These are phyloP conservation scores for Eugnorisma glareosa DNA, from an alignment of 2,888 invertebrate species.

Conservation along the genomic window DNA sequence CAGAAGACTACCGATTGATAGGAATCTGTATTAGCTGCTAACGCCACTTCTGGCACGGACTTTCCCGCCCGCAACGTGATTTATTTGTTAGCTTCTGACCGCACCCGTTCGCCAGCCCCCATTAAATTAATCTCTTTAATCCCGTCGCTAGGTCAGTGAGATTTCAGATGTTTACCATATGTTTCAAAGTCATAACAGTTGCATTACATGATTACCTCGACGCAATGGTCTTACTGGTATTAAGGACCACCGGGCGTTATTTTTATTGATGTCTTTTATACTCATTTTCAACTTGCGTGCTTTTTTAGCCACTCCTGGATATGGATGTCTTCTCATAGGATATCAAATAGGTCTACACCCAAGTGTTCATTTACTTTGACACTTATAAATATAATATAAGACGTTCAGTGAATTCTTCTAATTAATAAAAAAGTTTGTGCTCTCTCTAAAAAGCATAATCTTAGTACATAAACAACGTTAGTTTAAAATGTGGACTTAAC, in stretches of 20 bases:
- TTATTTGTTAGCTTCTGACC: constrained; percentile 71
- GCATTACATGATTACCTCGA: constrained; percentile 1
- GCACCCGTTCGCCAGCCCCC: constrained; percentile 68
- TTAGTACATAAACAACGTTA: not conserved
- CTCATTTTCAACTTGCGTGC: not conserved
- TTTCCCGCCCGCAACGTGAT: constrained; percentile 61
- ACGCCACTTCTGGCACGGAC: constrained; percentile 17
- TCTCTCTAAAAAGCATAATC: not conserved
- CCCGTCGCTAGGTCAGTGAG: constrained; percentile 62
- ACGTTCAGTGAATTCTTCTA: not conserved
- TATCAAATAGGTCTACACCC: not conserved
- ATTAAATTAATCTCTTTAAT: constrained; percentile 67
- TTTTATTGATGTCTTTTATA: not conserved
- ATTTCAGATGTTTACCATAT: constrained; percentile 56
- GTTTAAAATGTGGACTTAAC: constrained; percentile 2
- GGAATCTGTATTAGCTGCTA: constrained; percentile 26
- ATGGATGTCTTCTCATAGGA: not conserved
- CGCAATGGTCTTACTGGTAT: constrained; percentile 4
- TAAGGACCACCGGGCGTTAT: not conserved
- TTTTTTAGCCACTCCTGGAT: not conserved
- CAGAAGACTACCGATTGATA: constrained; percentile 20
- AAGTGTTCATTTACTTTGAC: not conserved
- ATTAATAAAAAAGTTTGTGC: not conserved
- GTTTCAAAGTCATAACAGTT: constrained; percentile 18
- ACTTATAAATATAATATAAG: too few species aligned